Percentiles rank a stretch among this genome's conserved stretches.
Evolutionary conservation across 1,140 invertebrate species (phyloP).

Genomic region (Drosophila tristis): DNA sequence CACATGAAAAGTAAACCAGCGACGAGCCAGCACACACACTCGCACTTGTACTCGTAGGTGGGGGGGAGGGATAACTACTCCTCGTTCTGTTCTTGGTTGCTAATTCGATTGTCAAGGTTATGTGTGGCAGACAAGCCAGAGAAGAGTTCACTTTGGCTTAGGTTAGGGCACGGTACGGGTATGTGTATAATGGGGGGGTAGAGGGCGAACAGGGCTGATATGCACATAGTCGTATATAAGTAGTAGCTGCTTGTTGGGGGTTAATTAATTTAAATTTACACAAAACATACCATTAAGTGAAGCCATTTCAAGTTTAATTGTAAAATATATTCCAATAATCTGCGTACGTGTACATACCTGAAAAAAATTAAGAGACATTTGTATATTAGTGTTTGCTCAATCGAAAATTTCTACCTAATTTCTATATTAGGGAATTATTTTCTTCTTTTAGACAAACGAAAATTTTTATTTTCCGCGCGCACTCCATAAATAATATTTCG

Average conservation of each 20-base stretch:
- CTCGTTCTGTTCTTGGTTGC: slow-evolving; percentile 35
- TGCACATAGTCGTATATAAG: background rate
- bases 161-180: slow-evolving; percentile 1
- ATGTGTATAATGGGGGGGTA: background rate
- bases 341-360: slow-evolving; percentile 43
- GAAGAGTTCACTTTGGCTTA: slow-evolving; percentile 18
- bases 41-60: background rate
- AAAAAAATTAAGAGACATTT: slow-evolving; percentile 12
- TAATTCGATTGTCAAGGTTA: slow-evolving; percentile 74
- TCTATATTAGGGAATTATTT: too few species aligned
- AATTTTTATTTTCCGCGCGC: too few species aligned
- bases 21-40: slow-evolving; percentile 18
- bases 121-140: slow-evolving; percentile 11
- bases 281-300: slow-evolving; percentile 52
- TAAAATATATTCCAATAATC: background rate
- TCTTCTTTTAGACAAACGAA: too few species aligned
- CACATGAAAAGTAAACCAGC: slow-evolving; percentile 58
- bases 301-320: slow-evolving; percentile 44
- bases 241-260: background rate
- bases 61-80: slow-evolving; percentile 40
- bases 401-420: background rate
- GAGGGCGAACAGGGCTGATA: too few species aligned
- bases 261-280: background rate
- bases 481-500: too few species aligned
- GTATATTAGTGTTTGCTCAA: background rate